Conservation (phyloP, 2,888 invertebrate genomes). For the Phytoseiulus persimilis region DNA sequence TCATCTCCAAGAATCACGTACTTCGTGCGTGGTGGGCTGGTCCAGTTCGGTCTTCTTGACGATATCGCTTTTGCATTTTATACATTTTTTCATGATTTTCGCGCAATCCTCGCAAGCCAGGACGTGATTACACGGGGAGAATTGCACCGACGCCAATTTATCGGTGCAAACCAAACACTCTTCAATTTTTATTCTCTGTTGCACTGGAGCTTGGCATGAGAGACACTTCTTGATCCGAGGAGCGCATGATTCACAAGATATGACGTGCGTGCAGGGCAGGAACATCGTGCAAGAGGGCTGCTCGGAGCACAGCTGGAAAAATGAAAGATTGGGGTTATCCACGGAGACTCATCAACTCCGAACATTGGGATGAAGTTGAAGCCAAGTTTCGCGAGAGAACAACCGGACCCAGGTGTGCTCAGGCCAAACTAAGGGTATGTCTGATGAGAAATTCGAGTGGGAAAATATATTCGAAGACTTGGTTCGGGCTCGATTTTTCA, state of each 20-base stretch:
- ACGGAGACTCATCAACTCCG: too few species aligned
- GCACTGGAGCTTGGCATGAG: constrained; percentile 75
- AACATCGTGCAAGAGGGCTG: constrained; percentile 43
- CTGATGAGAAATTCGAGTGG: too few species aligned
- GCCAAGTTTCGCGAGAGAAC: too few species aligned
- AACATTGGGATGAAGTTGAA: too few species aligned
- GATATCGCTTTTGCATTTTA: constrained; percentile 81
- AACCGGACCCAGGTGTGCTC: too few species aligned
- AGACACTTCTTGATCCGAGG: constrained; percentile 84
- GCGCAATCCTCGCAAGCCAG: constrained; percentile 64
- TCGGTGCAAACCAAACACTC: constrained; percentile 94
- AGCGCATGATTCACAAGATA: constrained; percentile 92
- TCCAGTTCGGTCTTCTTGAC: constrained; percentile 53
- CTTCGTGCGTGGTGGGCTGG: constrained; percentile 15
- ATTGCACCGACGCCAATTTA: constrained; percentile 75
- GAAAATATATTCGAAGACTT: too few species aligned
- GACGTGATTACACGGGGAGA: constrained; percentile 80
- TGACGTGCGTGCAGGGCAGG: constrained; percentile 60
- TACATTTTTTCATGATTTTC: constrained; percentile 81
- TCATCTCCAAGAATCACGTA: neutral
- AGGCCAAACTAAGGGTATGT: too few species aligned
- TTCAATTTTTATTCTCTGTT: constrained; percentile 74
- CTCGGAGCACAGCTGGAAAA: constrained; percentile 36
- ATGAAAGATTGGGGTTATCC: neutral
- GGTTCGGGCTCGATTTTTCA: too few species aligned